Evolutionary conservation across 2,113 vertebrate genomes (phyloP).

Genomic region (Galemys pyrenaicus): DNA sequence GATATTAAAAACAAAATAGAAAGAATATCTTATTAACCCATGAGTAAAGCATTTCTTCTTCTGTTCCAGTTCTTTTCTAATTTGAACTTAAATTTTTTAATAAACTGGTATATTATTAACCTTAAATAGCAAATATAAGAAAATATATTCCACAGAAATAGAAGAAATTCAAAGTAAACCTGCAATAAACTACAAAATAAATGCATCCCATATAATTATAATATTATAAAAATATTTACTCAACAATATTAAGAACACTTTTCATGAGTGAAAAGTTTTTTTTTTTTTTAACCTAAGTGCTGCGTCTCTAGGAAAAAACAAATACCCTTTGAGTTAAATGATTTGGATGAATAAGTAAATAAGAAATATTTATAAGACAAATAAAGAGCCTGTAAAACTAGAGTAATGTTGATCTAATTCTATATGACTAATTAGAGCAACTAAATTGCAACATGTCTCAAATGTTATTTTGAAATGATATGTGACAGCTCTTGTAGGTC

Average conservation of each 20-base stretch:
- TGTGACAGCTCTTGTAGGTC: neutral
- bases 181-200: slow-evolving; percentile 29
- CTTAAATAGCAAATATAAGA: slow-evolving; percentile 18
- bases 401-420: neutral
- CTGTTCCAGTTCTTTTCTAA: neutral
- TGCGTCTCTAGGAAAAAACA: neutral
- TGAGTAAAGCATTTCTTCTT: neutral
- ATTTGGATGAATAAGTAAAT: neutral
- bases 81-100: slow-evolving; percentile 26
- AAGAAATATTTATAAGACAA: slow-evolving; percentile 26
- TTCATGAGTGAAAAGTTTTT: neutral
- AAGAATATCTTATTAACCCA: neutral
- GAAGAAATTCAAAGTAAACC: slow-evolving; percentile 13
- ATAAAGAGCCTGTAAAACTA: neutral
- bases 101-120: neutral
- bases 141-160: neutral
- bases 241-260: slow-evolving; percentile 17
- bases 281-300: neutral
- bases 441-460: neutral
- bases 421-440: neutral
- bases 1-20: slow-evolving; percentile 6
- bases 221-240: slow-evolving; percentile 32
- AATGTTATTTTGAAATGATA: slow-evolving; percentile 22
- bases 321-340: neutral
- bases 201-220: slow-evolving; percentile 4